These are phyloP conservation scores for Perdita meconis DNA, from an alignment of 2,888 invertebrate species.

Conservation along the genomic window DNA sequence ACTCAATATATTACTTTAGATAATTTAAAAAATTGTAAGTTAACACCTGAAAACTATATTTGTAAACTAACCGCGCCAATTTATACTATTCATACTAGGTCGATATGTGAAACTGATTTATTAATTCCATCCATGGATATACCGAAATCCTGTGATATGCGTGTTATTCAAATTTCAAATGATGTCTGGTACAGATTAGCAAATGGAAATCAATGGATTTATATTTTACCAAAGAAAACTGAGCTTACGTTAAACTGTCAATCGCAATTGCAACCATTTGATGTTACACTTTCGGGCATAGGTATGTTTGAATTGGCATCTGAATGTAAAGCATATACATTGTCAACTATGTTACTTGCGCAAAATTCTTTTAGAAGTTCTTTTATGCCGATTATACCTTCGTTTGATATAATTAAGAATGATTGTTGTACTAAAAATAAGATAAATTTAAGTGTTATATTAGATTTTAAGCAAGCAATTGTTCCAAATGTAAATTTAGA, in stretches of 20 bases:
- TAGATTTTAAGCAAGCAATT: constrained; percentile 9
- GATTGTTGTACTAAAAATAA: constrained; percentile 14
- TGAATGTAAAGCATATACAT: constrained; percentile 13
- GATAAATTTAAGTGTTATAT: constrained; percentile 4
- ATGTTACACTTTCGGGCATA: constrained; percentile 12
- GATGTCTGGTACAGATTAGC: constrained; percentile 26
- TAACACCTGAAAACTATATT: constrained; percentile 9
- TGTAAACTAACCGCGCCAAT: constrained; percentile 26
- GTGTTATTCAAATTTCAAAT: constrained; percentile 8
- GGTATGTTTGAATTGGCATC: constrained; percentile 11
- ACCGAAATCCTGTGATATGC: constrained; percentile 9
- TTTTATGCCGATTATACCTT: constrained; percentile 4
- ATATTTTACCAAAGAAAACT: constrained; percentile 13
- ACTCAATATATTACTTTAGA: constrained; percentile 6
- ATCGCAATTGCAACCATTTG: constrained; percentile 1
- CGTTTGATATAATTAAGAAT: constrained; percentile 11
- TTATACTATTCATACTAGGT: constrained; percentile 6
- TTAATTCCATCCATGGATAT: constrained; percentile 18
- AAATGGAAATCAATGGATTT: constrained; percentile 15
- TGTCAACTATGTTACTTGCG: constrained; percentile 13
- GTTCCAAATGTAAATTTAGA: constrained; percentile 18
- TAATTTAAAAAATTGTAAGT: constrained; percentile 7
- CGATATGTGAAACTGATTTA: constrained; percentile 30
- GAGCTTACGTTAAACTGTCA: constrained; percentile 17
- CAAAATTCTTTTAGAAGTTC: constrained; percentile 9